These are phyloP conservation scores for Denticeps clupeoides DNA, from an alignment of 2,797 vertebrate genomes.

Conservation along the genomic window DNA sequence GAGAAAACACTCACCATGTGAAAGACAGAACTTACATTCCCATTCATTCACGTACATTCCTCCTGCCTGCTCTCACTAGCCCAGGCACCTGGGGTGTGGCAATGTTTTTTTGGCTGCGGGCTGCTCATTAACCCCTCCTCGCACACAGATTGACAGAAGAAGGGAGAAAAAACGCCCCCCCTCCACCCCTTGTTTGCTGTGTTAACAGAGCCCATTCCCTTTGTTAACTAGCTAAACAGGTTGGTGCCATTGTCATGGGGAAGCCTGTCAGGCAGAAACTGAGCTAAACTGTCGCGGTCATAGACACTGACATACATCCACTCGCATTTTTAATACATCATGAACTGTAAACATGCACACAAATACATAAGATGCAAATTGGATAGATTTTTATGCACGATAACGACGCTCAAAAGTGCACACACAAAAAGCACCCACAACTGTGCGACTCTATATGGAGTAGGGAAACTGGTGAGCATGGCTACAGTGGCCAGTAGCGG, in stretches of 20 bases:
- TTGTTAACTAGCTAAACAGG: slow-evolving; percentile 48
- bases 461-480: too few relatives aligned
- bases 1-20: slow-evolving; percentile 50
- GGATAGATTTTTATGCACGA: too few relatives aligned
- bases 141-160: slow-evolving; percentile 33
- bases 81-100: slow-evolving; percentile 59
- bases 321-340: too few relatives aligned
- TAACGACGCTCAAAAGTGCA: too few relatives aligned
- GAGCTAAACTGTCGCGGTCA: too few relatives aligned
- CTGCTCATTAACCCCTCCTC: slow-evolving; percentile 43
- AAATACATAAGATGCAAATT: too few relatives aligned
- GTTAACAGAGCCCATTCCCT: slow-evolving; percentile 36
- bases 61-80: slow-evolving; percentile 58
- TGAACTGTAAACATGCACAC: too few relatives aligned
- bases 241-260: slow-evolving; percentile 40
- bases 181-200: slow-evolving; percentile 43
- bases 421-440: too few relatives aligned
- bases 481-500: slow-evolving; percentile 27
- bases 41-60: slow-evolving; percentile 63
- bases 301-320: too few relatives aligned
- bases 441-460: too few relatives aligned
- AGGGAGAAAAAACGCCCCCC: slow-evolving; percentile 12
- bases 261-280: slow-evolving; percentile 38
- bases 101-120: slow-evolving; percentile 50
- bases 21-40: slow-evolving; percentile 56